Evolutionary conservation across 2,797 vertebrate genomes (phyloP), one percentile per base, ranked within the genome.

Genomic region (Podarcis siculus): DNA sequence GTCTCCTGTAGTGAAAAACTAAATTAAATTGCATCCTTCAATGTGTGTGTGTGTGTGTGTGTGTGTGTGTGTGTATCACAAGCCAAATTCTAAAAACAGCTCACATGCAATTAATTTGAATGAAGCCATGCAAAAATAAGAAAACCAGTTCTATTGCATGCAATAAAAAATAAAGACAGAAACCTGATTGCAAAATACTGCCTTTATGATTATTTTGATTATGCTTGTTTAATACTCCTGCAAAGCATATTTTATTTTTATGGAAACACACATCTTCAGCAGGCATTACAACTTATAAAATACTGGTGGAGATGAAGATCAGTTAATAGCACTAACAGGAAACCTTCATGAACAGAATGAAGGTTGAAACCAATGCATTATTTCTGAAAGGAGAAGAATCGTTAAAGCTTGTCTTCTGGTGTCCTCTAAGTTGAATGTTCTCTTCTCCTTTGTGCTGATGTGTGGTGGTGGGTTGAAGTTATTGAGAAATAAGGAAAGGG

Each of bases 11-110:
- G 5, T 73, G 80, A 55, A 64, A 49, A 91, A 92, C 58, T 73
- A 58, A 69, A 92, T 92, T 83, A 58, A 91, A 89, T 58, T 83
- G 42, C 55, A 83, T 78, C 87, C 82, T 67, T 37, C 30, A 66
- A 73, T 35, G 85, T 85, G 85, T 85, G 84, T 87, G 27, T 45
- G 45, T 45, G 45, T 45, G 45, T 45, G 45, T 35, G 85, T 85
- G 85, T 84, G 84, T 87, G 25, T 45, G 45, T 55, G 13, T 55
- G 3, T 55, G 49, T 67, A 86, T 3, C 82, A 87, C 30, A n/a
- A 12, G 1, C 0, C 55, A 75, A 25, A 85, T 92, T 86, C 82
- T 89, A 83, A 86, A 87, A 69, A 67, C 79, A 45, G 27, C n/a
- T 66, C 19, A 78, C 49, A 77, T 89, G 55, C 30, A 86, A 86